These are phyloP conservation scores for Ctenoplectra terminalis DNA, from an alignment of 1,140 invertebrate genomes.

Conservation along the genomic window DNA sequence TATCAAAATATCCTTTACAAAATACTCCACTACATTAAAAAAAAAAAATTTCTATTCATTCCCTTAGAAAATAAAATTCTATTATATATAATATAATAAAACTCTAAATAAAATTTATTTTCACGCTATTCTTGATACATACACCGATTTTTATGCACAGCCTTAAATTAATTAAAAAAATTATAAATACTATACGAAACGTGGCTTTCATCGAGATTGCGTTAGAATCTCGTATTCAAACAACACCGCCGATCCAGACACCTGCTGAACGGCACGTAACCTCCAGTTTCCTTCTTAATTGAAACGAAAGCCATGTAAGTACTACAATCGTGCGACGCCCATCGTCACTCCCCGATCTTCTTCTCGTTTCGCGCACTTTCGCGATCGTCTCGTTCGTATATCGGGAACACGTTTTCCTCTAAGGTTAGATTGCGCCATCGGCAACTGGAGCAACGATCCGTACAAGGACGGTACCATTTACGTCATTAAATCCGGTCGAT, in stretches of 20 bases:
- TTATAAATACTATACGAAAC: no score
- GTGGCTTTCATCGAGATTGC: neutral
- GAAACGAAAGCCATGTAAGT: neutral
- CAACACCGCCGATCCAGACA: neutral
- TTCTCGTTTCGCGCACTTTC: slow-evolving; percentile 24
- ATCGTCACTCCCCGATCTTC: neutral
- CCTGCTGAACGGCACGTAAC: neutral
- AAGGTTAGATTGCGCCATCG: slow-evolving; percentile 74
- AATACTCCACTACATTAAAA: no score
- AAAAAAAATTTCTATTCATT: no score
- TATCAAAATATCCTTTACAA: no score
- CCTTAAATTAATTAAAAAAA: no score
- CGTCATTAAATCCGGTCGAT: slow-evolving; percentile 45
- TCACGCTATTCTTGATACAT: no score
- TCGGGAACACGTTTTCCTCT: slow-evolving; percentile 69
- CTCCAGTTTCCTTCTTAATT: neutral
- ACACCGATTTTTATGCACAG: no score
- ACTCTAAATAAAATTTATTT: no score
- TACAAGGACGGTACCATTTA: slow-evolving; percentile 74
- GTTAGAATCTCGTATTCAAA: neutral
- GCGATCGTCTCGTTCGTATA: slow-evolving; percentile 34
- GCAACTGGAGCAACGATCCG: slow-evolving; percentile 72
- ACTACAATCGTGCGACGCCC: neutral
- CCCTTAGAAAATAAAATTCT: no score
- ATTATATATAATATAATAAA: no score